Percentiles rank a stretch among this genome's conserved stretches.
Conservation (phyloP, 2,113 vertebrate species). For the Elephas maximus region DNA sequence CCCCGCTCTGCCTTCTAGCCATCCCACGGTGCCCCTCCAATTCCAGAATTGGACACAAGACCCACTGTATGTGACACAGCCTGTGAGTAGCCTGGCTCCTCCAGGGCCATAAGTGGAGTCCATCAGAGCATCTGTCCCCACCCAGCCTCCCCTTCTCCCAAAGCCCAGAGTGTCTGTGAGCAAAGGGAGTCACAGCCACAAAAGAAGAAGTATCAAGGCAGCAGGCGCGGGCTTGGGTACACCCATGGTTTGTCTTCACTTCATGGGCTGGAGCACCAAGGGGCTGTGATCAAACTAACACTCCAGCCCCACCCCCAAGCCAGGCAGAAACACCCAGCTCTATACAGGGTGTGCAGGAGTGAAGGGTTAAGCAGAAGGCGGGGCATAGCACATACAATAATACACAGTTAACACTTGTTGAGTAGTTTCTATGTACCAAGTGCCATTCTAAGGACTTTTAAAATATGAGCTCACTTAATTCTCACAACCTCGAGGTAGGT, state of each 20-base stretch:
- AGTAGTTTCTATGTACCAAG: constrained; percentile 24
- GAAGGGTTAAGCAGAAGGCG: neutral
- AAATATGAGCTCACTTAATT: neutral
- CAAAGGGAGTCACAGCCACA: neutral
- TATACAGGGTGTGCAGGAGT: neutral
- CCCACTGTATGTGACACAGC: rapidly evolving
- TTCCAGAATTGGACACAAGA: neutral
- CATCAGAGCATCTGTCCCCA: rapidly evolving
- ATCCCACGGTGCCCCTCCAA: neutral
- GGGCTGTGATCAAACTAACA: neutral
- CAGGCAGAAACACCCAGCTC: neutral
- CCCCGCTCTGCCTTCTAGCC: neutral
- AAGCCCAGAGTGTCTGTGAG: neutral
- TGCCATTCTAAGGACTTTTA: constrained; percentile 38
- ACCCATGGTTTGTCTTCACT: neutral
- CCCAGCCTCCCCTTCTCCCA: neutral
- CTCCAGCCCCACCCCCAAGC: neutral
- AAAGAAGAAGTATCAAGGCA: neutral
- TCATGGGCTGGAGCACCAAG: neutral
- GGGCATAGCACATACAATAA: neutral
- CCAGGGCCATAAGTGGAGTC: neutral
- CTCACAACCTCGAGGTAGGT: neutral
- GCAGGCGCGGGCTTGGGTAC: neutral
- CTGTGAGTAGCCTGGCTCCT: neutral
- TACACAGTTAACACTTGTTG: neutral